A percentile compares a stretch with the other conserved stretches of the same genome.
Conservation (phyloP, 2,797 vertebrate genomes). For the Catharus ustulatus region DNA sequence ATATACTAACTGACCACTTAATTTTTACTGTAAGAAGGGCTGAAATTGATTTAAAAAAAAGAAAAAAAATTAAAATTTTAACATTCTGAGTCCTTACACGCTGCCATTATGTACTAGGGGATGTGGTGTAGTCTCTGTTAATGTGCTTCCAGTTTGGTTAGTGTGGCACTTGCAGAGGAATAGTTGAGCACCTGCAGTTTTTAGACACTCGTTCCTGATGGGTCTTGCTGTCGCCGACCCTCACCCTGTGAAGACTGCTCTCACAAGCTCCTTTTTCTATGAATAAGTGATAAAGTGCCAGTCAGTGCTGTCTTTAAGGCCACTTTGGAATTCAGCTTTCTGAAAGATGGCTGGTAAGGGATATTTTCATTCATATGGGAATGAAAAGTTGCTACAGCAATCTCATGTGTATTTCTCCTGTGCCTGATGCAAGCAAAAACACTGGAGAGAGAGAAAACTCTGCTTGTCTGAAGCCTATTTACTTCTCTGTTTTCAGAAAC, state of each 20-base stretch:
- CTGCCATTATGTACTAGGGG: accelerated
- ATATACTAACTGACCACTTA: background rate
- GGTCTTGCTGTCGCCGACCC: background rate
- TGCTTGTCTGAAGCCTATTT: background rate
- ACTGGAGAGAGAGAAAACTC: background rate
- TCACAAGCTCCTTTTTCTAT: background rate
- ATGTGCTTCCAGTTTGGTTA: background rate
- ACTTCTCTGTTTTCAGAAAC: background rate
- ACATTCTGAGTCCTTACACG: accelerated
- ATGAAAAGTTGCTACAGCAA: background rate
- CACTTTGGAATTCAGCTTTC: background rate
- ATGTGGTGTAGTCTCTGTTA: background rate
- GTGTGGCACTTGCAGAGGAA: background rate
- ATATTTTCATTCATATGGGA: background rate
- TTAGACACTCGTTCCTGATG: background rate
- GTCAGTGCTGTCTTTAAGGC: background rate
- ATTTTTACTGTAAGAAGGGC: background rate
- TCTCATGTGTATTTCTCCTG: background rate
- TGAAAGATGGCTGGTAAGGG: background rate
- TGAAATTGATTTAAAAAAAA: background rate
- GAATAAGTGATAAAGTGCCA: background rate
- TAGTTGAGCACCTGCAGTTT: background rate
- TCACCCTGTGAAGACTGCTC: background rate
- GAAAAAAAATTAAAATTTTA: background rate
- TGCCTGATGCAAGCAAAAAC: background rate